These are phyloP conservation scores for Nemopilema nomurai DNA, from an alignment of 30 jellyfish, hydroid and myxozoan species.

Conservation along the genomic window DNA sequence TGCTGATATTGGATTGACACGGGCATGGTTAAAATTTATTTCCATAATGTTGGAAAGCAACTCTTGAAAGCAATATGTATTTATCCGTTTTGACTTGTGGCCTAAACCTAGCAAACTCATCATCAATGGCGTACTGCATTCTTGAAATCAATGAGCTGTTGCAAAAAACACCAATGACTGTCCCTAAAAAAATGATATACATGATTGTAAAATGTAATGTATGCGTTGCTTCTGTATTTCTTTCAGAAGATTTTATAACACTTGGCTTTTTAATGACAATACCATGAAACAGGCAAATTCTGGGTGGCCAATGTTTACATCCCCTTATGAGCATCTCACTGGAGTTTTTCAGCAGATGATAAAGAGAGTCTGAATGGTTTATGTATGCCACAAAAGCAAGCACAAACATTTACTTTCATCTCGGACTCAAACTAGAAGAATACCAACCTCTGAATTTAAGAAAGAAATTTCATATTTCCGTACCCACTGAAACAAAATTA, in stretches of 20 bases:
- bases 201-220: background rate
- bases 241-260: background rate
- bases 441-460: slow-evolving; percentile 81
- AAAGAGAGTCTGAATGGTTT: background rate
- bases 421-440: slow-evolving; percentile 67
- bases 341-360: background rate
- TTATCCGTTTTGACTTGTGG: slow-evolving; percentile 2
- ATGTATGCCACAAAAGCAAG: background rate
- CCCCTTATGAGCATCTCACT: too few relatives aligned
- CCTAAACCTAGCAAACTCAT: slow-evolving; percentile 13
- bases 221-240: background rate
- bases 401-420: slow-evolving; percentile 58
- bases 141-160: background rate
- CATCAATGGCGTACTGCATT: background rate
- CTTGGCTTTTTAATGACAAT: too few relatives aligned
- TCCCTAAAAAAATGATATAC: slow-evolving; percentile 1
- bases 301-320: too few relatives aligned
- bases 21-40: too few relatives aligned
- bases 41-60: background rate
- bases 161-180: slow-evolving; percentile 12
- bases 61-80: slow-evolving; percentile 5
- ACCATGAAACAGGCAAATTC: too few relatives aligned
- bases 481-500: slow-evolving; percentile 28
- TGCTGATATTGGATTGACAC: too few relatives aligned
- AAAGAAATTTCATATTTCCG: slow-evolving; percentile 81